Evolutionary conservation across 1,140 invertebrate genomes (phyloP).

Genomic region (Tetramorium parvispinum): DNA sequence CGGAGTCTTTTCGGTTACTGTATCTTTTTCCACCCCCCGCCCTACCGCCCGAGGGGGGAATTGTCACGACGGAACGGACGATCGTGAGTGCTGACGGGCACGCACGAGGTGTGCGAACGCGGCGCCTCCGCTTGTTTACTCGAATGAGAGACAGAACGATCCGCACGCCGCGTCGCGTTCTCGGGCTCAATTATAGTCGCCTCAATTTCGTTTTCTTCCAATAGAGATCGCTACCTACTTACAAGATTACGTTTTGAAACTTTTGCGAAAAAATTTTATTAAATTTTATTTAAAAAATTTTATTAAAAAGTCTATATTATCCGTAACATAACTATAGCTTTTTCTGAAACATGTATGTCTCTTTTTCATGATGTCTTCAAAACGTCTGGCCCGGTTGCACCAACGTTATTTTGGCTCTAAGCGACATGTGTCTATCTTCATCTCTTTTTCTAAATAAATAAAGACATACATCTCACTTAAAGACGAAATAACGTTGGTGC

Average conservation of each 20-base stretch:
- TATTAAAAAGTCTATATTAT: too few relatives aligned
- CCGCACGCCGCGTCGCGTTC: constrained; percentile 55
- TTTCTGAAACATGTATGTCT: too few relatives aligned
- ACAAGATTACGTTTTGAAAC: neutral
- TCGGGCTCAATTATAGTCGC: neutral
- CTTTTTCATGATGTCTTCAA: too few relatives aligned
- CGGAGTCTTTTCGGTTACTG: neutral
- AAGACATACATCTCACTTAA: too few relatives aligned
- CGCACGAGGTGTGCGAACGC: constrained; percentile 56
- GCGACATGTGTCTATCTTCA: too few relatives aligned
- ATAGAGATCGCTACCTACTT: neutral
- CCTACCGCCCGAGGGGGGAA: neutral
- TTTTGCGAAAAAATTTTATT: too few relatives aligned
- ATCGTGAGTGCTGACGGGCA: constrained; percentile 27
- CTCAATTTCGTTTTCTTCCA: neutral
- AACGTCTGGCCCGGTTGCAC: too few relatives aligned
- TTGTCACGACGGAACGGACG: constrained; percentile 14
- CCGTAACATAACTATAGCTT: too few relatives aligned
- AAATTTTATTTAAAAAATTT: too few relatives aligned
- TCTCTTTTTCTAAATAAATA: too few relatives aligned
- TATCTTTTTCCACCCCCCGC: neutral
- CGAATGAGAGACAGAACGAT: constrained; percentile 31
- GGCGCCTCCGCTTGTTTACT: constrained; percentile 69
- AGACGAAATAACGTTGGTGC: too few relatives aligned
- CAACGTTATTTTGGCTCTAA: too few relatives aligned